Percentiles rank a stretch among this genome's conserved stretches.
Evolutionary conservation across 2,113 vertebrate genomes (phyloP).

Genomic region (Ciconia maguari): DNA sequence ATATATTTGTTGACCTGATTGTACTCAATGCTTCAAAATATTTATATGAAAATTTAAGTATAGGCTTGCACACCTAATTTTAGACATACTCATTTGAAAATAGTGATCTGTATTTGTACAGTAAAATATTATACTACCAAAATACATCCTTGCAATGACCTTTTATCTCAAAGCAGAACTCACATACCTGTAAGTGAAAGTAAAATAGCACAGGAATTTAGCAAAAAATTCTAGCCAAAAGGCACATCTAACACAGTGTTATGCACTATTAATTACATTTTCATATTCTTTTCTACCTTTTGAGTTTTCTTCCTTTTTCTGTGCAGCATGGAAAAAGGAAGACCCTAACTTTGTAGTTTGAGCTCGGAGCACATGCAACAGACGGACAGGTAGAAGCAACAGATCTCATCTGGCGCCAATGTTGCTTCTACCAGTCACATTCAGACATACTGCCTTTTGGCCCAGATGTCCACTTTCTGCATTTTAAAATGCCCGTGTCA

Average conservation of each 20-base stretch:
- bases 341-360: neutral
- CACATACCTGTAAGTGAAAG: neutral
- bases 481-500: slow-evolving; percentile 77
- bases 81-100: neutral
- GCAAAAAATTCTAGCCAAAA: neutral
- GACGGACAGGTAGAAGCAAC: slow-evolving; percentile 81
- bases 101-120: neutral
- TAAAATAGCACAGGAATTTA: neutral
- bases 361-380: slow-evolving; percentile 23
- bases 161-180: neutral
- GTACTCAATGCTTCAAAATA: neutral
- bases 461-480: slow-evolving; percentile 69
- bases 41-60: neutral
- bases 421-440: slow-evolving; percentile 68
- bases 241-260: neutral
- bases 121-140: neutral
- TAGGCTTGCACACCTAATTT: neutral
- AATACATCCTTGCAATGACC: neutral
- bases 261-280: neutral
- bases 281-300: neutral
- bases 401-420: slow-evolving; percentile 70
- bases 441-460: slow-evolving; percentile 72
- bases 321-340: neutral
- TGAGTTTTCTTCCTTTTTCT: neutral
- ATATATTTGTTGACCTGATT: neutral